Percentiles rank a stretch among this genome's conserved stretches.
phyloP scores from a whole-genome alignment of 1,140 invertebrate genomes.

The Drosophila ohnishii region DNA sequence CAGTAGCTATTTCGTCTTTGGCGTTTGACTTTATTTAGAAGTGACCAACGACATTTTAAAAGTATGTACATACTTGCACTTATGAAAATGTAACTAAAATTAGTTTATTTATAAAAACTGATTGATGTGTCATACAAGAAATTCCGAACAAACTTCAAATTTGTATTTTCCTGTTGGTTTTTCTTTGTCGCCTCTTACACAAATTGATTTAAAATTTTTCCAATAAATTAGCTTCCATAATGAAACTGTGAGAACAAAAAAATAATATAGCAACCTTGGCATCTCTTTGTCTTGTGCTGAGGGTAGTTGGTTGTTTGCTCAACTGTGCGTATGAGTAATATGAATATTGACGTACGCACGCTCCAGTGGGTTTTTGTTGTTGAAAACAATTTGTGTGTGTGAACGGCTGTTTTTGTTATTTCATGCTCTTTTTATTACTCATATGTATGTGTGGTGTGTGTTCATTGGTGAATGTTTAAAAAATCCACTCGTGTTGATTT shows the following conservation, averaged over 20 bases:
- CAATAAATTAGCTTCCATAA: constrained; percentile 25
- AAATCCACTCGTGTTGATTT: constrained; percentile 49
- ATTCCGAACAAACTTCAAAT: background rate
- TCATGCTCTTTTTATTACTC: constrained; percentile 18
- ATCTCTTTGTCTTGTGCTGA: constrained; percentile 25
- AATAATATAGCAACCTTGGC: constrained; percentile 10
- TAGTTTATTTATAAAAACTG: background rate
- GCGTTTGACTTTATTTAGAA: constrained; percentile 38
- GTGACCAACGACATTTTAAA: background rate
- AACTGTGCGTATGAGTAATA: constrained; percentile 67
- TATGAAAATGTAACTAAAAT: background rate
- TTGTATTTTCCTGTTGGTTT: background rate
- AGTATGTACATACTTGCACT: background rate
- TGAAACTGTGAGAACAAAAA: background rate
- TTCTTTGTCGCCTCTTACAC: background rate
- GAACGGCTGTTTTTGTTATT: constrained; percentile 25
- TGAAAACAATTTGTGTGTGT: constrained; percentile 56
- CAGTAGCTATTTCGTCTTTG: constrained; percentile 40
- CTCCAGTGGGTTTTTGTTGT: constrained; percentile 59
- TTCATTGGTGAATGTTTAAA: constrained; percentile 37
- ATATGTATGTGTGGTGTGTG: constrained; percentile 10
- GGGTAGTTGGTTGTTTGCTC: constrained; percentile 39
- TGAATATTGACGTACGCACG: constrained; percentile 55
- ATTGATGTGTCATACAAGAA: background rate
- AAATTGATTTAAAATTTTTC: constrained; percentile 13